Percentiles rank a stretch among this genome's conserved stretches.
phyloP scores from a whole-genome alignment of 2,888 invertebrate genomes.

The Thera britannica region DNA sequence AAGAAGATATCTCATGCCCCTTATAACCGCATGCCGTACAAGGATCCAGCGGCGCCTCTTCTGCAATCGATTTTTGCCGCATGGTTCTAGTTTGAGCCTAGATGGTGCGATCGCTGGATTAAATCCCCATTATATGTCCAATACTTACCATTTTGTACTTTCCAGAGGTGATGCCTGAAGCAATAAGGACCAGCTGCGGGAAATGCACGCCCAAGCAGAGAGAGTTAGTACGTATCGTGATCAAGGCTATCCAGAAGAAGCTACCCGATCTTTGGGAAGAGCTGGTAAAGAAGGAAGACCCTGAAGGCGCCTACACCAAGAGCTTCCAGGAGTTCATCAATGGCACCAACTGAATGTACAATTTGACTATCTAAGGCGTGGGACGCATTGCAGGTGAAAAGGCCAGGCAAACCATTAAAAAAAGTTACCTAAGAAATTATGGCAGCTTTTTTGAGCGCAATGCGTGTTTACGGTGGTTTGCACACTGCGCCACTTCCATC shows the following conservation, averaged over 20 bases:
- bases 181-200: constrained; percentile 77
- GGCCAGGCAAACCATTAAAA: neutral
- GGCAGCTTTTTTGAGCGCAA: neutral
- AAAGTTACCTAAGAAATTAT: too few relatives aligned
- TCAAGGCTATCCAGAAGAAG: constrained; percentile 86
- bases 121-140: too few relatives aligned
- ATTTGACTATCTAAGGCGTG: neutral
- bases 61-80: too few relatives aligned
- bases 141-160: constrained; percentile 8
- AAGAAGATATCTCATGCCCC: too few relatives aligned
- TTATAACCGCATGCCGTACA: too few relatives aligned
- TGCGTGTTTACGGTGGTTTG: neutral
- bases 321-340: constrained; percentile 81
- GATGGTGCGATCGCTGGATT: too few relatives aligned
- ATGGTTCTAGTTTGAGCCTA: too few relatives aligned
- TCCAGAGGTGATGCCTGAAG: constrained; percentile 70
- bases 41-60: too few relatives aligned
- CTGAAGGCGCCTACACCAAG: constrained; percentile 84
- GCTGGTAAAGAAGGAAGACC: constrained; percentile 88
- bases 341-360: constrained; percentile 50
- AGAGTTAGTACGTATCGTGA: constrained; percentile 82
- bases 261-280: constrained; percentile 87
- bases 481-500: neutral
- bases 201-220: constrained; percentile 88
- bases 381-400: neutral